phyloP scores from a whole-genome alignment of 37 sponge, comb jelly and placozoan genomes.

The Eunapius fragilis region DNA sequence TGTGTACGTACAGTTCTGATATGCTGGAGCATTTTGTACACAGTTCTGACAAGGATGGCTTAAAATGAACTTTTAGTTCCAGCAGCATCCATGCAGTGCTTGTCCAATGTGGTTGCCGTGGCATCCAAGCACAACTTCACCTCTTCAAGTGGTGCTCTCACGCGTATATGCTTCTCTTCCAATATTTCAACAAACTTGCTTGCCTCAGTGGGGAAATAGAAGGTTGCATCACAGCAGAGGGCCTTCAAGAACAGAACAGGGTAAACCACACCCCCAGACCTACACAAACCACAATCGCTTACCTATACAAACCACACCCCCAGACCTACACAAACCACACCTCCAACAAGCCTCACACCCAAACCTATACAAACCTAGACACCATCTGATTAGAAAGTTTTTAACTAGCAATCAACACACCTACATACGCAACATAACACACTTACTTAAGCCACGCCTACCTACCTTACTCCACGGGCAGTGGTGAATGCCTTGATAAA shows the following conservation, averaged over 20 bases:
- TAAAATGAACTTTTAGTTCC: background rate
- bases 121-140: constrained; percentile 63
- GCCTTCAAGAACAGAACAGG: constrained; percentile 44
- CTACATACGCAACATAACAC: background rate
- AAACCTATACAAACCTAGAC: too few species aligned
- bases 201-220: constrained; percentile 47
- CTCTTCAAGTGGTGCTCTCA: constrained; percentile 84
- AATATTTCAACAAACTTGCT: constrained; percentile 66
- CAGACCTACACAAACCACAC: too few species aligned
- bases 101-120: background rate
- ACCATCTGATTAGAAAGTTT: background rate
- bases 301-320: too few species aligned
- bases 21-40: too few species aligned
- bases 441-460: background rate
- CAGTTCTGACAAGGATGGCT: background rate
- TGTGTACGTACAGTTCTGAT: background rate
- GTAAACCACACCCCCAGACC: too few species aligned
- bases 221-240: constrained; percentile 70
- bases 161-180: constrained; percentile 83
- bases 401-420: background rate
- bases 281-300: too few species aligned
- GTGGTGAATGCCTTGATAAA: constrained; percentile 80
- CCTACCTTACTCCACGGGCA: constrained; percentile 90
- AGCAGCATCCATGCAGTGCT: background rate
- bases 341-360: too few species aligned